These are phyloP conservation scores for Brachypteracias leptosomus DNA, from an alignment of 2,113 vertebrate species.

Conservation along the genomic window DNA sequence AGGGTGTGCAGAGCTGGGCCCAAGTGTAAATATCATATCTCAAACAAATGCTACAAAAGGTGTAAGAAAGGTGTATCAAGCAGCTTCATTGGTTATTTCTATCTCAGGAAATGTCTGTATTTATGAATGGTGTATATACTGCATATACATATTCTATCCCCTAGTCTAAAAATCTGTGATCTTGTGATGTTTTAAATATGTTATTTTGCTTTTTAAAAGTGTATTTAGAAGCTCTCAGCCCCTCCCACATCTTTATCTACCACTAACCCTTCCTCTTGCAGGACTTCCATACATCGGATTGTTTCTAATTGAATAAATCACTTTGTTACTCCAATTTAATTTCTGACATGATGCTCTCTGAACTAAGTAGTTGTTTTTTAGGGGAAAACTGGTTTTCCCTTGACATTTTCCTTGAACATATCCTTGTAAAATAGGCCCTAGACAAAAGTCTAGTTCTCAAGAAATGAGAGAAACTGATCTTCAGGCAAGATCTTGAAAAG, in stretches of 20 bases:
- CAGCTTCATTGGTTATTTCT: background rate
- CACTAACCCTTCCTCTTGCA: background rate
- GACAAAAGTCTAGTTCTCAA: background rate
- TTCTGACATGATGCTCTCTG: background rate
- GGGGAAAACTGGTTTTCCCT: background rate
- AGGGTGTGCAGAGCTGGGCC: background rate
- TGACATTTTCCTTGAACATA: background rate
- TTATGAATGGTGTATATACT: background rate
- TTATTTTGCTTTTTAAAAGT: background rate
- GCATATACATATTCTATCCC: background rate
- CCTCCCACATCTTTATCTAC: background rate
- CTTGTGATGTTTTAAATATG: background rate
- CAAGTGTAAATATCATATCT: background rate
- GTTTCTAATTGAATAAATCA: background rate
- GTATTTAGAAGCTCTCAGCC: background rate
- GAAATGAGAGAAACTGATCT: background rate
- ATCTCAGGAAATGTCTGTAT: background rate
- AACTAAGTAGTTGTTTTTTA: background rate
- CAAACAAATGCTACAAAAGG: background rate
- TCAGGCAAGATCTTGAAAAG: background rate
- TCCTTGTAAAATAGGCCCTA: background rate
- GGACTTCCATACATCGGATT: background rate
- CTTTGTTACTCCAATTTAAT: background rate
- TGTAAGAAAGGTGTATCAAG: background rate
- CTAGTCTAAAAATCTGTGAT: background rate